Base-by-base conservation (phyloP, 1,140 invertebrate species). In the Diabrotica undecimpunctata region DNA sequence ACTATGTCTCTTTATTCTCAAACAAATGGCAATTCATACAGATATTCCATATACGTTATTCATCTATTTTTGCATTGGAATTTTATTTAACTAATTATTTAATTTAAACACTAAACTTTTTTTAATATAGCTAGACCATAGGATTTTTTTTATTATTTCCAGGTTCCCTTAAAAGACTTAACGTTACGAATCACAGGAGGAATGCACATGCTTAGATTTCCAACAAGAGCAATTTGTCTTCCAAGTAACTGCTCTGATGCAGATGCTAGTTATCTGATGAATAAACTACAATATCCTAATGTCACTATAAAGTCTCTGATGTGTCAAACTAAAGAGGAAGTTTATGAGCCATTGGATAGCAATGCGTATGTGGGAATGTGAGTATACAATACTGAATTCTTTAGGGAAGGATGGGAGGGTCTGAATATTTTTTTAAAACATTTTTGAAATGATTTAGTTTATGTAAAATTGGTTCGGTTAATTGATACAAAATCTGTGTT, bases 231-330 rank as follows among this genome's bases (percentile, higher is more conserved):
- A 10, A 11, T 57, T n/a, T 57, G 55, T 12, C 25, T 57, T 11
- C 55, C 55, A n/a, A 57, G 36, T 37, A 57, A 57, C 12, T 57
- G 55, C 38, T 57, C 55, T 38, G 55, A 57, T 38, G 25, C 12
- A 37, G 55, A 57, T 38, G 36, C 37, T 12, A 7, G 35, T n/a
- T 25, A 5, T n/a, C 37, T 57, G 10, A 12, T 57, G 25, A 57
- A 57, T n/a, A 37, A 13, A 37, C 12, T 13, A 7, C 25, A n/a
- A 38, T 8, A 10, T 11, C 6, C 11, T 7, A 10, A 11, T n/a
- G 37, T 38, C 9, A 38, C 12, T 36, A 37, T 57, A 5, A 5
- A 36, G 8, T 57, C 55, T 12, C 25, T 57, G 5, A 2, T 36
- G 12, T 57, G 55, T 12, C 55, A 57, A 57, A 57, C 55, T n/a